phyloP scores from a whole-genome alignment of 2,888 invertebrate species.

The Cacoxenus indagator region DNA sequence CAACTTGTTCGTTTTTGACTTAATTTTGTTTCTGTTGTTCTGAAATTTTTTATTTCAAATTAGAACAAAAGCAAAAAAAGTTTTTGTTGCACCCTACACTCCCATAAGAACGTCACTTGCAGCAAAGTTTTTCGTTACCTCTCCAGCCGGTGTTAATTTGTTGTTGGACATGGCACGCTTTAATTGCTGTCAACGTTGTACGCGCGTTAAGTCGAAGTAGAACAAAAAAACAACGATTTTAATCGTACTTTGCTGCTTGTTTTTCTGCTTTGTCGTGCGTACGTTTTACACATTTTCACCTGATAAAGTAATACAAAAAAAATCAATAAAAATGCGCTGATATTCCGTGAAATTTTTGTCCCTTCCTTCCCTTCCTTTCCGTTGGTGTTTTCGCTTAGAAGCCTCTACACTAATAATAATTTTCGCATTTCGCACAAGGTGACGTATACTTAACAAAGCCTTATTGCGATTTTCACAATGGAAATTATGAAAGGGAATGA shows the following conservation, averaged over 20 bases:
- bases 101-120: slow-evolving; percentile 59
- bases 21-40: slow-evolving; percentile 26
- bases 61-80: too few relatives aligned
- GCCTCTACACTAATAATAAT: neutral
- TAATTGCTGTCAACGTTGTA: slow-evolving; percentile 28
- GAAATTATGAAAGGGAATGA: neutral
- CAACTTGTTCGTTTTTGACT: slow-evolving; percentile 14
- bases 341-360: too few relatives aligned
- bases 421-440: neutral
- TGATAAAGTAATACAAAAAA: neutral
- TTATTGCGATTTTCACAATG: neutral
- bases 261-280: slow-evolving; percentile 8
- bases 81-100: too few relatives aligned
- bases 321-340: neutral
- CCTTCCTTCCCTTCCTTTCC: too few relatives aligned
- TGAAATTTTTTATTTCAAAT: slow-evolving; percentile 35
- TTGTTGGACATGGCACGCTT: slow-evolving; percentile 3
- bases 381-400: too few relatives aligned
- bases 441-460: neutral
- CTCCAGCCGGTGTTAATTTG: neutral
- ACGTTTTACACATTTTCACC: slow-evolving; percentile 1
- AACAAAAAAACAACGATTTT: slow-evolving; percentile 3
- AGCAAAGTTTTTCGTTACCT: slow-evolving; percentile 52
- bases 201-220: neutral
- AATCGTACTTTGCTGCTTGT: neutral